phyloP scores from a whole-genome alignment of 1,140 invertebrate species.

The Achroia grisella region DNA sequence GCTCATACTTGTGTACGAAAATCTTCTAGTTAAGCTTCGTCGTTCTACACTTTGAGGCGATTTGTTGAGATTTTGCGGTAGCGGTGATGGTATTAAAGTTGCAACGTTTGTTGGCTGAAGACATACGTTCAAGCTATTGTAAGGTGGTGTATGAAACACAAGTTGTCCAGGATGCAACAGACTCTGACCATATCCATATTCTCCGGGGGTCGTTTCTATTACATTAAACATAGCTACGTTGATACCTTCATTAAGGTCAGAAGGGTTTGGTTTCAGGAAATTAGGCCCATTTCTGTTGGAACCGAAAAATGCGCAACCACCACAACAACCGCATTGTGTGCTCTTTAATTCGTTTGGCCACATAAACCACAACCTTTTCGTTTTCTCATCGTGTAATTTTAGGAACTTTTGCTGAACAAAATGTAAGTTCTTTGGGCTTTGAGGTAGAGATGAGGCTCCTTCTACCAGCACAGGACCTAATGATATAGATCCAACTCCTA shows the following conservation, averaged over 20 bases:
- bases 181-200: slow-evolving; percentile 93
- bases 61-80: slow-evolving; percentile 53
- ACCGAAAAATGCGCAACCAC: slow-evolving; percentile 96
- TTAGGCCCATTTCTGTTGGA: slow-evolving; percentile 88
- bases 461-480: slow-evolving; percentile 94
- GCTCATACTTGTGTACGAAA: slow-evolving; percentile 77
- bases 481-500: slow-evolving; percentile 93
- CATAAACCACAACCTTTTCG: slow-evolving; percentile 94
- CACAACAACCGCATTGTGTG: slow-evolving; percentile 93
- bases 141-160: slow-evolving; percentile 93
- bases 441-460: slow-evolving; percentile 87
- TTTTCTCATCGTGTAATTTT: slow-evolving; percentile 89
- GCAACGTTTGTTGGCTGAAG: slow-evolving; percentile 78
- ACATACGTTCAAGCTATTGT: slow-evolving; percentile 85
- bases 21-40: slow-evolving; percentile 74
- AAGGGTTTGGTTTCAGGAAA: slow-evolving; percentile 89
- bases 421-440: slow-evolving; percentile 83
- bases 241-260: slow-evolving; percentile 86
- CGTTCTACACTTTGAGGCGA: slow-evolving; percentile 65
- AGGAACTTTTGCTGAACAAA: slow-evolving; percentile 90
- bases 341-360: slow-evolving; percentile 84
- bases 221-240: slow-evolving; percentile 81
- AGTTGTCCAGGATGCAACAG: slow-evolving; percentile 90
- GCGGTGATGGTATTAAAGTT: slow-evolving; percentile 57
- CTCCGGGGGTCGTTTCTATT: slow-evolving; percentile 71